Evolutionary conservation across 2,797 vertebrate species (phyloP).

Genomic region (Synaphobranchus kaupii): DNA sequence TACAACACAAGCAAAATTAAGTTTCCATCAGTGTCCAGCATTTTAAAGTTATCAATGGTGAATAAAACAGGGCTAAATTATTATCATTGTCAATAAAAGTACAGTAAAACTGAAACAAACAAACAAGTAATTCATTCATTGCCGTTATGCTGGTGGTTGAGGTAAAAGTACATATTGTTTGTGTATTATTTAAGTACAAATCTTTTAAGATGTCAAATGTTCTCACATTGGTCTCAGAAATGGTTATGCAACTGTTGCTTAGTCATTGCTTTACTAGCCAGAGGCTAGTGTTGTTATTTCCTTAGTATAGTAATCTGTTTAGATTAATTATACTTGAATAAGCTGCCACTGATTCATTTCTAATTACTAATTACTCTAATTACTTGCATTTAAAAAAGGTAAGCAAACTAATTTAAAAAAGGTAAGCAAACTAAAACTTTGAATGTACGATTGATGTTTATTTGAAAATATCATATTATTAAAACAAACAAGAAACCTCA

Average conservation of each 20-base stretch:
- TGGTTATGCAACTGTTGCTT: not conserved
- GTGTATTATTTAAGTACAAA: not conserved
- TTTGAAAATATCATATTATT: not conserved
- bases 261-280: not conserved
- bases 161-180: not conserved
- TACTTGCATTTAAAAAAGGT: not conserved
- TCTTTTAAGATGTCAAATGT: not conserved
- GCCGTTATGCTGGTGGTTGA: not conserved
- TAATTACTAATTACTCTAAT: not conserved
- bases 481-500: not conserved
- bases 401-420: not conserved
- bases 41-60: too few species aligned
- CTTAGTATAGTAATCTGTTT: not conserved
- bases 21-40: too few species aligned
- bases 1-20: too few species aligned
- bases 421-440: not conserved
- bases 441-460: not conserved
- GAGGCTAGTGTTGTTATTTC: not conserved
- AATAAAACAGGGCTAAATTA: too few species aligned
- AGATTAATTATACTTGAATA: not conserved
- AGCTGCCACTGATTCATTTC: not conserved
- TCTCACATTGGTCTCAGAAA: not conserved
- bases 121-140: not conserved
- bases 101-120: not conserved
- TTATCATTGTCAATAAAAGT: not conserved